Percentiles rank a stretch among this genome's conserved stretches.
phyloP scores from a whole-genome alignment of 2,888 invertebrate species.

The Sycophila texana region DNA sequence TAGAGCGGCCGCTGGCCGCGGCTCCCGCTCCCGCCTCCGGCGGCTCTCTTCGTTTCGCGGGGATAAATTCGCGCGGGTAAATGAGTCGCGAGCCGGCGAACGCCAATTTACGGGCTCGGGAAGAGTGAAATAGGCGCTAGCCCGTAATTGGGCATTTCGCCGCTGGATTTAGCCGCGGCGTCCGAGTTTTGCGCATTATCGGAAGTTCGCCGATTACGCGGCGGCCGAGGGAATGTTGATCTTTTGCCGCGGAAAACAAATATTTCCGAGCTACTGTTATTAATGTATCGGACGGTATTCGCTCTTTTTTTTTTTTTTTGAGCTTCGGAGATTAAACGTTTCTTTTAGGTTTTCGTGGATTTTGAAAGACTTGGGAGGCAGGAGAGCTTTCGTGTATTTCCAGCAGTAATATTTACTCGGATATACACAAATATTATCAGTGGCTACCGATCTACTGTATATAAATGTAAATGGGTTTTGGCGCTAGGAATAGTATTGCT shows the following conservation, averaged over 20 bases:
- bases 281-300: too few species aligned
- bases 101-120: conserved; percentile 50
- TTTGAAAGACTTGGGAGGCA: too few species aligned
- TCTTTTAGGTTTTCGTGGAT: too few species aligned
- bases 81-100: conserved; percentile 60
- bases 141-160: conserved; percentile 44
- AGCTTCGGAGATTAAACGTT: too few species aligned
- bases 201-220: too few species aligned
- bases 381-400: neutral
- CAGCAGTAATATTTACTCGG: conserved; percentile 8
- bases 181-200: too few species aligned
- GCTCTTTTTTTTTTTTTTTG: too few species aligned
- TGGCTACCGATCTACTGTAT: conserved; percentile 4
- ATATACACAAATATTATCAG: conserved; percentile 29
- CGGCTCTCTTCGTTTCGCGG: conserved; percentile 58
- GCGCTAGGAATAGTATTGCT: conserved; percentile 17
- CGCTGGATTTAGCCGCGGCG: conserved; percentile 3
- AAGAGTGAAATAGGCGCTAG: conserved; percentile 42
- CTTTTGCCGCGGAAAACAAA: too few species aligned
- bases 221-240: too few species aligned
- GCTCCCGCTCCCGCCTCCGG: conserved; percentile 38
- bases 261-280: too few species aligned
- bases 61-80: conserved; percentile 67
- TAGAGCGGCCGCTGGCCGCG: conserved; percentile 45
- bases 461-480: conserved; percentile 24